phyloP scores from a whole-genome alignment of 37 sponge, comb jelly and placozoan genomes.

The Halichondria panicea region DNA sequence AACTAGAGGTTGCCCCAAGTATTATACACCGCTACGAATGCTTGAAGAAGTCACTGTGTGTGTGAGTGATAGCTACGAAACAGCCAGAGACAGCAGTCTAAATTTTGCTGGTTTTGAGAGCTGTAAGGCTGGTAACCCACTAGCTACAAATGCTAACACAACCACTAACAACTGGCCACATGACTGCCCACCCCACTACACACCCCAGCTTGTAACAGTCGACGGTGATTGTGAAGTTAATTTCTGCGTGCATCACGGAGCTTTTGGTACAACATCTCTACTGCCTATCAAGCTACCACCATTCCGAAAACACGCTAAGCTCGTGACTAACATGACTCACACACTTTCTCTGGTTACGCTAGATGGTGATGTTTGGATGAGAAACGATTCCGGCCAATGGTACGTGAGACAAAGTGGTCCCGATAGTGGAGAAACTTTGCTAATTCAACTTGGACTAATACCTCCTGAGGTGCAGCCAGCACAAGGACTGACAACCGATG shows the following conservation, averaged over 20 bases:
- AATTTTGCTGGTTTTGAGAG: constrained; percentile 81
- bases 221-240: constrained; percentile 72
- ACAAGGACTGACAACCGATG: neutral
- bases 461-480: no score
- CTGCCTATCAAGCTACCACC: constrained; percentile 45
- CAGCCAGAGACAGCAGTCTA: constrained; percentile 37
- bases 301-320: constrained; percentile 30
- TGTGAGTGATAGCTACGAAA: constrained; percentile 61
- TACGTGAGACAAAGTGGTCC: neutral
- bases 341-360: constrained; percentile 31
- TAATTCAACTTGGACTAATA: no score
- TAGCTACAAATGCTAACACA: constrained; percentile 20
- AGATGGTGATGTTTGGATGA: constrained; percentile 21
- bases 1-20: constrained; percentile 55
- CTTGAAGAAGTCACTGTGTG: constrained; percentile 63
- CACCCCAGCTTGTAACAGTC: constrained; percentile 54
- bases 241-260: constrained; percentile 52
- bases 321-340: constrained; percentile 23
- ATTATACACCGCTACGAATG: constrained; percentile 51
- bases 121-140: constrained; percentile 67
- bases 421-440: no score
- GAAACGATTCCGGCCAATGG: constrained; percentile 17
- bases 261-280: neutral
- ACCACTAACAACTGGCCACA: constrained; percentile 26
- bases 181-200: constrained; percentile 55